Evolutionary conservation across 1,140 invertebrate genomes (phyloP), one percentile per base, ranked within the genome.

Genomic region (Drosophila cardini): DNA sequence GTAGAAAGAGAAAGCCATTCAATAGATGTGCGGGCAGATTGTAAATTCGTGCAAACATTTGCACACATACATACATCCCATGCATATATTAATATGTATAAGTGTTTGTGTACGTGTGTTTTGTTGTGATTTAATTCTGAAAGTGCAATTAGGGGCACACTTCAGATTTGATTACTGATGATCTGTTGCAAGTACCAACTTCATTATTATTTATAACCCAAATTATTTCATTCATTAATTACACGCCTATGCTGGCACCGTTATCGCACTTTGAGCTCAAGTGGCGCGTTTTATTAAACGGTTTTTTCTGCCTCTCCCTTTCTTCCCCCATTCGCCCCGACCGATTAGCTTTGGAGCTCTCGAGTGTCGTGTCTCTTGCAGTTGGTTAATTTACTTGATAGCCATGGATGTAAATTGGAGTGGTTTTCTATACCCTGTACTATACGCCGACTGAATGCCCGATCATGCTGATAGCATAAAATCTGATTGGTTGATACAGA

Each of bases 231-330:
- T 55, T 61, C 58, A 64, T 71, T 86, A 79, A 79, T 79, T 76
- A 77, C 56, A 30, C 53, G 68, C 21, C 67, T 70, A 82, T 78
- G 63, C 58, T 72, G 55, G 34, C 16, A 42, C 46, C 52, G 56
- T 50, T 78, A 72, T 64, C 62, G 64, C 26, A 78, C 62, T 62
- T 71, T 72, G 55, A 53, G 76, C 64, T 61, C 50, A 71, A 87
- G 83, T 86, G 83, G 79, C 83, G 84, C 83, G 83, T 79, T 86
- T 85, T 42, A 71, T 74, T 71, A 72, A 72, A 71, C 57, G 52
- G 15, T 72, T 4, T n/a, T n/a, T 6, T n/a, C 45, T 42, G 56
- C 72, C 68, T 64, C 58, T 52, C 50, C 55, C 21, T 26, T 26
- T 26, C 21, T 26, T 5, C 21, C 21, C 21, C 21, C 21, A 26